Conservation (phyloP, 30 jellyfish, hydroid and myxozoan genomes). For the Hydractinia echinata region DNA sequence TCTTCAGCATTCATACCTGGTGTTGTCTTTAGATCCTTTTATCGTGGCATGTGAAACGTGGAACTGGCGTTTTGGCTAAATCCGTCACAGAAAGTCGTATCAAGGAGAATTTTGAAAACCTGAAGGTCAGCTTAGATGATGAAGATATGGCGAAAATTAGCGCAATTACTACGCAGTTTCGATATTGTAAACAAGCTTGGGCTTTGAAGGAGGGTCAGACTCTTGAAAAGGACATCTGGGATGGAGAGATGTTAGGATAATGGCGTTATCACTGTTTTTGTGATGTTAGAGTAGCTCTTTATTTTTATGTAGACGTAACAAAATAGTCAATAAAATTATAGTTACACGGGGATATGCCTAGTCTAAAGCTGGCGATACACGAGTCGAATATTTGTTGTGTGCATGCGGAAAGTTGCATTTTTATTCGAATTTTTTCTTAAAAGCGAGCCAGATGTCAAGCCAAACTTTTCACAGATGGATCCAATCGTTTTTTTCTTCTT, state of each 20-base stretch:
- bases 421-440: too few relatives aligned
- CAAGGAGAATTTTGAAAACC: constrained; percentile 51
- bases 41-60: constrained; percentile 85
- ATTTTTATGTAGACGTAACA: too few relatives aligned
- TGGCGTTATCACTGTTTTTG: not conserved
- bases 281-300: too few relatives aligned
- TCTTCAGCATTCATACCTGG: too few relatives aligned
- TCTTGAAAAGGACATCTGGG: constrained; percentile 69
- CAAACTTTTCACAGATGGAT: too few relatives aligned
- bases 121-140: constrained; percentile 44
- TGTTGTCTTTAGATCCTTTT: constrained; percentile 55
- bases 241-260: constrained; percentile 70
- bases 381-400: too few relatives aligned
- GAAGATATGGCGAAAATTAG: constrained; percentile 66
- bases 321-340: too few relatives aligned
- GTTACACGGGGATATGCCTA: too few relatives aligned
- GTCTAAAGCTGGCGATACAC: too few relatives aligned
- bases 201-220: constrained; percentile 40
- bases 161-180: constrained; percentile 39
- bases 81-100: constrained; percentile 76
- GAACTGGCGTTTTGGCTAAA: constrained; percentile 75
- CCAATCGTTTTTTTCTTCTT: too few relatives aligned
- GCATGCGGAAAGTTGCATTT: too few relatives aligned
- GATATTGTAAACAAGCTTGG: constrained; percentile 71
- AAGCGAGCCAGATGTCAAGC: too few relatives aligned